These are phyloP conservation scores for Tympanoctomys barrerae DNA, from an alignment of 2,797 vertebrate species.

Conservation along the genomic window DNA sequence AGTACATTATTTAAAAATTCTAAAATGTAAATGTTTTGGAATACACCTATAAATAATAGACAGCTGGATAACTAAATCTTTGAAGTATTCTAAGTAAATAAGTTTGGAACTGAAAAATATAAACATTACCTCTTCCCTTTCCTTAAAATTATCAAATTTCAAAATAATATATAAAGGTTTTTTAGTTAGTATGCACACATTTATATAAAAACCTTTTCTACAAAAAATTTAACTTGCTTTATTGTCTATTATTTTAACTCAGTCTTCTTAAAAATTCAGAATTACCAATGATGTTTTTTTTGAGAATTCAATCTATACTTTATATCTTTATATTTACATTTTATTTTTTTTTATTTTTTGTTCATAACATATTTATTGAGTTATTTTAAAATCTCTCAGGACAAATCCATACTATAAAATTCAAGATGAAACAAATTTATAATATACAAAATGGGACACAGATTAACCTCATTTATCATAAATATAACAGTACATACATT, in stretches of 20 bases:
- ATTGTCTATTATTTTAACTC: not conserved
- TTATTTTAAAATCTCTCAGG: not conserved
- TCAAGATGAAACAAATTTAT: conserved; percentile 10
- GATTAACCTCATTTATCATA: not conserved
- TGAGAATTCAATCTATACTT: not conserved
- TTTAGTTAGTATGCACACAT: not conserved
- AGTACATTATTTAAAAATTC: not conserved
- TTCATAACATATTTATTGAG: conserved; percentile 36
- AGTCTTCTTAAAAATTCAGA: not conserved
- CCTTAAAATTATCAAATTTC: not conserved
- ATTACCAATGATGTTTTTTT: not conserved
- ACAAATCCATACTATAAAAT: not conserved
- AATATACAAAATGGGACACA: not conserved
- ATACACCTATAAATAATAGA: not conserved
- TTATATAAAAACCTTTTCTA: not conserved
- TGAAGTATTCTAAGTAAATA: not conserved
- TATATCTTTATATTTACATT: not conserved
- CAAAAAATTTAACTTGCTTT: not conserved
- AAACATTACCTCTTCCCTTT: not conserved
- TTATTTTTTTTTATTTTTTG: not conserved
- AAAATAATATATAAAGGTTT: not conserved
- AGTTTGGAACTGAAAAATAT: not conserved
- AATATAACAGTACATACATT: not conserved
- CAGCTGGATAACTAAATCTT: not conserved
- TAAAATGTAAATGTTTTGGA: not conserved